These are phyloP conservation scores for Sceloporus tristichus DNA, from an alignment of 2,113 vertebrate genomes.

Conservation along the genomic window DNA sequence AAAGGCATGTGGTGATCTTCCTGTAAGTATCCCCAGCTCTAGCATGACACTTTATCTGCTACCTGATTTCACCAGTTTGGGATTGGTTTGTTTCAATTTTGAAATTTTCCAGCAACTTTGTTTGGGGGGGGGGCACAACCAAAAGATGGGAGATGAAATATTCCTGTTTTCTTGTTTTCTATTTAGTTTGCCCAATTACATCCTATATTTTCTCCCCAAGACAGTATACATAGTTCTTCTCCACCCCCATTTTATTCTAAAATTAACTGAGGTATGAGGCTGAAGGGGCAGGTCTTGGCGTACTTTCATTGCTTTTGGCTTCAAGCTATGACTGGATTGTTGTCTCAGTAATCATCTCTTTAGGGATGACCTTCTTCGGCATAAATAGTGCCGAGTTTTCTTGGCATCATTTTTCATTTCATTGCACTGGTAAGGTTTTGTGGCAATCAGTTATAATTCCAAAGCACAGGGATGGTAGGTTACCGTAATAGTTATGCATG, in stretches of 20 bases:
- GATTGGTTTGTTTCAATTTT: not conserved
- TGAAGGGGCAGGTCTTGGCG: not conserved
- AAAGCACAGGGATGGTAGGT: too few relatives aligned
- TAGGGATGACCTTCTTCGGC: conserved; percentile 1
- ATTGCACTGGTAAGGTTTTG: not conserved
- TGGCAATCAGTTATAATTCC: too few relatives aligned
- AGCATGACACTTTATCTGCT: not conserved
- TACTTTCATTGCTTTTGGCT: not conserved
- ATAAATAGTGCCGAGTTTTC: not conserved
- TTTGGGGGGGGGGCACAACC: not conserved
- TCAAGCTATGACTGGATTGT: not conserved
- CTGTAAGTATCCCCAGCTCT: not conserved
- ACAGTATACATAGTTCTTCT: not conserved
- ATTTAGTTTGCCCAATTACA: not conserved
- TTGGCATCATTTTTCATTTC: not conserved
- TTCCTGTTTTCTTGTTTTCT: not conserved
- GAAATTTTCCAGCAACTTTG: not conserved
- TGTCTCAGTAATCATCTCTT: conserved; percentile 3
- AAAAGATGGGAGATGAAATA: not conserved
- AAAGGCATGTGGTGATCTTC: not conserved
- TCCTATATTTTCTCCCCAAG: not conserved
- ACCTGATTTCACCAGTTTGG: not conserved
- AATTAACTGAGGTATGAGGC: too few relatives aligned
- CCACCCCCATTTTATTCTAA: not conserved
- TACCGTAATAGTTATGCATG: too few relatives aligned